Evolutionary conservation across 2,888 invertebrate species (phyloP), one percentile per base, ranked within the genome.

Genomic region (Rhodophaea formosa): DNA sequence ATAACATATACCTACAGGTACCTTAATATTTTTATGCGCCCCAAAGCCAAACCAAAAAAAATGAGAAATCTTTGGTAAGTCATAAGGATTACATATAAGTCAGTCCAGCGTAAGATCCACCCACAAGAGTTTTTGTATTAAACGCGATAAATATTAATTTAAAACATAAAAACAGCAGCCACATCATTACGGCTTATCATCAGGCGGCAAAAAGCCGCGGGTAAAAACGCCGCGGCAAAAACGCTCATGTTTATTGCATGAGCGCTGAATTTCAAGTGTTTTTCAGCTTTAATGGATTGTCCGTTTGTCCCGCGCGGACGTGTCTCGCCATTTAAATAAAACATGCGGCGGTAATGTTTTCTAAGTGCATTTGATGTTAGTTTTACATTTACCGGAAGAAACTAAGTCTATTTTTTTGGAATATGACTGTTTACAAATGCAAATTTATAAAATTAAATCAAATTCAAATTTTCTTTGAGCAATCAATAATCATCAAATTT

Each of bases 201-300:
- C 51, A 7, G 35, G 8, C 7, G 10, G 17, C 16, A 55, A 55
- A 55, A 55, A 55, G 51, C 35, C 16, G 35, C 35, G 30, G 46
- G 57, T 58, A 59, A 62, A 66, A 72, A 59, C 66, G 65, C 64
- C 63, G 63, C 63, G 62, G 69, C 71, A 84, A 85, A 84, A 86
- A 80, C 72, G 69, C 69, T 10, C 74, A 90, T 90, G 90, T 88
- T 84, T 90, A 90, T 90, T 90, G 88, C 85, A 90, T 90, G 90
- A 90, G 91, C 66, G 78, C 86, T 86, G 86, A 87, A 86, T 88
- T 86, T 86, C 86, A 86, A 87, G 84, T 84, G 80, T 77, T 86
- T 82, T 86, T 82, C 82, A 82, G 85, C 81, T 79, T 81, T 88
- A 90, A 90, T 89, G 89, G 88, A 89, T 86, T 83, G 72, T 72